These are phyloP conservation scores for Amblyraja radiata DNA, from an alignment of 2,797 vertebrate species.

Conservation along the genomic window DNA sequence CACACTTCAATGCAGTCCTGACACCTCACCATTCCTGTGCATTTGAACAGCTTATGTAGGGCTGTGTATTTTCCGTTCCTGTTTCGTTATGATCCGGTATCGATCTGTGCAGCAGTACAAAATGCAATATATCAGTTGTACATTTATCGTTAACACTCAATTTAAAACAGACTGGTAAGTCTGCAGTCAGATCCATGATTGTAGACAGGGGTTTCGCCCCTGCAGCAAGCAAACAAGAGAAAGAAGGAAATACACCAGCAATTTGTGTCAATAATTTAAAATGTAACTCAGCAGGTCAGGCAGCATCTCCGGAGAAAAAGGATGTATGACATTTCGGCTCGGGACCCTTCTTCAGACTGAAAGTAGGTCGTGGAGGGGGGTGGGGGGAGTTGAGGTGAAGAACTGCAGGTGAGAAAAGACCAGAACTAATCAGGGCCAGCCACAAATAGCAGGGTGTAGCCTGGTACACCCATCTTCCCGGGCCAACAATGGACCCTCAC, in stretches of 20 bases:
- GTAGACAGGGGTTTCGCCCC: neutral
- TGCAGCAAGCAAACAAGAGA: neutral
- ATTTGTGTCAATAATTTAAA: no score
- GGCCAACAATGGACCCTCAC: no score
- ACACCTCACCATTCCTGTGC: neutral
- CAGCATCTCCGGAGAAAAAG: no score
- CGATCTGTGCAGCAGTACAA: neutral
- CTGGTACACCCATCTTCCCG: no score
- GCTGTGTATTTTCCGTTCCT: neutral
- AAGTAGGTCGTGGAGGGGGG: no score
- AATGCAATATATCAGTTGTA: neutral
- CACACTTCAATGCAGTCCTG: neutral
- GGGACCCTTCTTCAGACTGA: no score
- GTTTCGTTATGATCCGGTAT: neutral
- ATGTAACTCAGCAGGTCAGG: no score
- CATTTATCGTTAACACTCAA: neutral
- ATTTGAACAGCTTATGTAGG: neutral
- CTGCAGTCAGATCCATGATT: neutral
- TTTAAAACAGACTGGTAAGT: neutral
- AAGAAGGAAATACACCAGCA: neutral
- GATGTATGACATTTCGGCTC: no score
- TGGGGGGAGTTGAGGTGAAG: no score
- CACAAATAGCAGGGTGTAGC: no score
- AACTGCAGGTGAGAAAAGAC: no score
- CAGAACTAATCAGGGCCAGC: no score